Percentiles rank a stretch among this genome's conserved stretches.
Evolutionary conservation across 2,113 vertebrate species (phyloP).

Genomic region (Thamnaconus septentrionalis): DNA sequence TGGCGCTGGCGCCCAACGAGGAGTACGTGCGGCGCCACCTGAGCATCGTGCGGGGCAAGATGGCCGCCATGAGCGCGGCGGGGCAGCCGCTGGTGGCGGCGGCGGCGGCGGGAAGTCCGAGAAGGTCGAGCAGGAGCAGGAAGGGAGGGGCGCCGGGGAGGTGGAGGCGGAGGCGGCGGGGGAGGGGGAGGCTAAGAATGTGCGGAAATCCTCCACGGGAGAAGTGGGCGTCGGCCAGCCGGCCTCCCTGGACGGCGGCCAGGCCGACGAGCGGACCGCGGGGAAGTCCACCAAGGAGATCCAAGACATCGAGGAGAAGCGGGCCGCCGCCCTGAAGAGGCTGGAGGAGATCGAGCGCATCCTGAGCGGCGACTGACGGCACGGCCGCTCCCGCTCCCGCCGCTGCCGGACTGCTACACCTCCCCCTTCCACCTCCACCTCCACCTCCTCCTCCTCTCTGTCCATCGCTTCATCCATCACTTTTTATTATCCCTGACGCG

Average conservation of each 20-base stretch:
- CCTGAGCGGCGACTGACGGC: slow-evolving; percentile 88
- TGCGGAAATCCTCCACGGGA: slow-evolving; percentile 71
- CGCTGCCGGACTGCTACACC: no score
- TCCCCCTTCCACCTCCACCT: no score
- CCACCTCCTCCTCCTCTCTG: no score
- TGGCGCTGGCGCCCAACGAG: slow-evolving; percentile 91
- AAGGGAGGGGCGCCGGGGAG: slow-evolving; percentile 61
- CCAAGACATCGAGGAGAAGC: slow-evolving; percentile 95
- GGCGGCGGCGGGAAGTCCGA: slow-evolving; percentile 39
- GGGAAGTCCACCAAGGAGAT: slow-evolving; percentile 90
- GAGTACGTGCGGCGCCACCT: slow-evolving; percentile 94
- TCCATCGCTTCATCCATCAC: no score
- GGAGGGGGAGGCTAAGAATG: slow-evolving; percentile 76
- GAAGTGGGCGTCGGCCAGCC: slow-evolving; percentile 63
- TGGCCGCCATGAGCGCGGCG: slow-evolving; percentile 79
- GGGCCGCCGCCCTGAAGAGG: slow-evolving; percentile 94
- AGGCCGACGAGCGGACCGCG: slow-evolving; percentile 77
- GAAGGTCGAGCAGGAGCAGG: slow-evolving; percentile 29
- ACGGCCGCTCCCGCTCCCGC: no score
- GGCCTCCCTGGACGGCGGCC: slow-evolving; percentile 74
- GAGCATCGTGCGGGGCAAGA: slow-evolving; percentile 90
- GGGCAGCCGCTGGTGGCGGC: slow-evolving; percentile 70
- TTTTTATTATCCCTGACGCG: neutral
- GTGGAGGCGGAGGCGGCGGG: slow-evolving; percentile 36
- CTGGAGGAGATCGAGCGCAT: slow-evolving; percentile 98